A percentile compares a stretch with the other conserved stretches of the same genome.
Evolutionary conservation across 2,797 vertebrate species (phyloP).

Genomic region (Lagodon rhomboides): DNA sequence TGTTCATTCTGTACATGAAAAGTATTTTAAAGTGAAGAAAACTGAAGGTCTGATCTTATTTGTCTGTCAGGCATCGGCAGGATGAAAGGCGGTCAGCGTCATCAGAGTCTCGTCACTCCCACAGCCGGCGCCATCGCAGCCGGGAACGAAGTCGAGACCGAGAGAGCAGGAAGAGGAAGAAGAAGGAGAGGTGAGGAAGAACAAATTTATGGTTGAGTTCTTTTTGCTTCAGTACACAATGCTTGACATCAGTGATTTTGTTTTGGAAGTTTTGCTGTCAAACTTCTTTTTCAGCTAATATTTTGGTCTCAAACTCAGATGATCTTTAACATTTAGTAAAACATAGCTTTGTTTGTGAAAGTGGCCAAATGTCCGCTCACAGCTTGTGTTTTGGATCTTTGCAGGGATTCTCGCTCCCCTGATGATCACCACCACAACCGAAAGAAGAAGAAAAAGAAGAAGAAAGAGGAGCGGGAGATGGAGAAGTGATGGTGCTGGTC

Average conservation of each 20-base stretch:
- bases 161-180: conserved; percentile 86
- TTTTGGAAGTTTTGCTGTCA: background rate
- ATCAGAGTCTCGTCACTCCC: conserved; percentile 84
- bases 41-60: background rate
- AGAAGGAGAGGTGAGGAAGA: conserved; percentile 86
- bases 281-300: background rate
- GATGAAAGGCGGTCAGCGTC: conserved; percentile 86
- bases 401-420: conserved; percentile 87
- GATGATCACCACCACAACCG: conserved; percentile 86
- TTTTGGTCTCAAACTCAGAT: too few relatives aligned
- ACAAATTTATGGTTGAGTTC: accelerated
- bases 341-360: background rate
- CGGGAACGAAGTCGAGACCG: conserved; percentile 60
- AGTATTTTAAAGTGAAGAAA: background rate
- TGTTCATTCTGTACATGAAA: background rate
- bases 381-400: conserved; percentile 13
- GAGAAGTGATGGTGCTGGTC: conserved; percentile 52
- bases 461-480: conserved; percentile 54
- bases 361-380: background rate
- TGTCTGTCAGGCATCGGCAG: conserved; percentile 58
- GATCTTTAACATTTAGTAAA: background rate
- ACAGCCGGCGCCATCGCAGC: conserved; percentile 83
- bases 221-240: background rate
- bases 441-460: conserved; percentile 88
- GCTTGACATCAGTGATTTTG: background rate